Base-by-base conservation (phyloP, 1,140 invertebrate genomes). In the Melipona quadrifasciata region DNA sequence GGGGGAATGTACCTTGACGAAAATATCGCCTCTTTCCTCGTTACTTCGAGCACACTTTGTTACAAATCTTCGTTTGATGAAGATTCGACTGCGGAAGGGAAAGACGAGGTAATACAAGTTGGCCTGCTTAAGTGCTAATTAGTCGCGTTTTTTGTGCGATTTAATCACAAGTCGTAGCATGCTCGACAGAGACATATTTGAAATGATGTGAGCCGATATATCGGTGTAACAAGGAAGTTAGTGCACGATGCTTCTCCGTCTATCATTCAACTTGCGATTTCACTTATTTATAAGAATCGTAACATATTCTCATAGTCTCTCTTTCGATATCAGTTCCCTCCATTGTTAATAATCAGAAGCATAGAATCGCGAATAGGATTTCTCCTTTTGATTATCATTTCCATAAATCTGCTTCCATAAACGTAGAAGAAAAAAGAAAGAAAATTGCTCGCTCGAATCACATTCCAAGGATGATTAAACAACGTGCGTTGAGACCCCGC, bases 1-100 rank as follows among this genome's bases (percentile, higher is more conserved):
- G n/a, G 74, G 81, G 39, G 65, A 83, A 83, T 83, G 67, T 71
- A 58, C 31, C 74, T 58, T 78, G 75, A 78, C 81, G 81, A 70
- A 78, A 61, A 34, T 53, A 17, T 55, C 53, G 4, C 27, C n/a
- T 17, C 16, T 34, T 31, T 34, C 65, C 24, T 27, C 24, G 21
- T 71, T n/a, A 16, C 27, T 21, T 68, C 14, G 5, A 19, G 1
- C 27, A 31, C 24, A 64, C 24, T 70, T 61, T 1, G 39, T 6
- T 39, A 17, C 27, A 65, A 51, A 61, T 70, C 4, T 16, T 19
- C 31, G 51, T 68, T 21, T 0, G 11, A n/a, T 24, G n/a, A 11
- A 8, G 0, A 14, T 19, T 27, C 67, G 34, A 72, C 34, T 39
- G 34, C 34, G 34, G 57, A 61, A 12, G 31, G 71, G 27, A 82